phyloP scores from a whole-genome alignment of 1,140 invertebrate species.

The Propsilocerus akamusi region DNA sequence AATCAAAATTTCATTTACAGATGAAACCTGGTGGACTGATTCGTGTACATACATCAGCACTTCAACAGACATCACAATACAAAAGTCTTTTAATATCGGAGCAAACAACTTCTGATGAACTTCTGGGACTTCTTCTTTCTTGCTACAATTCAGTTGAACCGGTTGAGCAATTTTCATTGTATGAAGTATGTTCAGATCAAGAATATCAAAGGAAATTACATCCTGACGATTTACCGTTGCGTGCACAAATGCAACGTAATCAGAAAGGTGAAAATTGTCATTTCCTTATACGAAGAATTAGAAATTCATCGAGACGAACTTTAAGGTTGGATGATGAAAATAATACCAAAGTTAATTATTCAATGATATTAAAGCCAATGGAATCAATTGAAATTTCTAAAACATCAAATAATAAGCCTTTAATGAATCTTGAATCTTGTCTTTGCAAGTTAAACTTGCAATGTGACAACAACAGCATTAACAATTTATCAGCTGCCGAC shows the following conservation, averaged over 20 bases:
- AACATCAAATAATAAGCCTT: too few relatives aligned
- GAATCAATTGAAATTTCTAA: too few relatives aligned
- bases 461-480: too few relatives aligned
- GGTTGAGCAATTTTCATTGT: conserved; percentile 69
- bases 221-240: conserved; percentile 66
- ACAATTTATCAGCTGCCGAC: too few relatives aligned
- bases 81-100: conserved; percentile 80
- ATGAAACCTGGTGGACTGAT: conserved; percentile 68
- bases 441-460: too few relatives aligned
- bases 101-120: conserved; percentile 72
- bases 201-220: conserved; percentile 75
- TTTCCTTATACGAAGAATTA: conserved; percentile 57
- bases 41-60: conserved; percentile 75
- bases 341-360: background rate
- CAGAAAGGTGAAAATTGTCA: conserved; percentile 40
- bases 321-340: background rate
- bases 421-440: too few relatives aligned
- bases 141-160: conserved; percentile 69
- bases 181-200: conserved; percentile 43
- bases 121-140: conserved; percentile 65
- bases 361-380: too few relatives aligned
- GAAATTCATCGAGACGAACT: conserved; percentile 34
- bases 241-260: conserved; percentile 60
- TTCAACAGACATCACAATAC: conserved; percentile 82
- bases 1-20: conserved; percentile 76